phyloP scores from a whole-genome alignment of 53 echinoderm and acorn worm genomes.

The Patiria pectinifera region DNA sequence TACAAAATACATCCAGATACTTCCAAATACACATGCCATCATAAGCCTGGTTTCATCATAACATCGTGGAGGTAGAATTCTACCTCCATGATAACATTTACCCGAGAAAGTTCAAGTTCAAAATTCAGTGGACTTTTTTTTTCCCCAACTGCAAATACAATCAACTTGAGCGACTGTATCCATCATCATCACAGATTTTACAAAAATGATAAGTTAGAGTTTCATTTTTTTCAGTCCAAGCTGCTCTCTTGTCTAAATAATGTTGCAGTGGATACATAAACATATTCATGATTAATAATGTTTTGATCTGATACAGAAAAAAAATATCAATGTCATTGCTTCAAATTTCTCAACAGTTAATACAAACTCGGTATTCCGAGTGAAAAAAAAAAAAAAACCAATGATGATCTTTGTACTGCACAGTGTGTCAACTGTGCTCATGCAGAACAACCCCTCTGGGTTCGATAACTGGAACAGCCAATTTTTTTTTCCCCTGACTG shows the following conservation, averaged over 20 bases:
- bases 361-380: background rate
- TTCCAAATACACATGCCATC: no score
- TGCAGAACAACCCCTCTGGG: constrained; percentile 64
- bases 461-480: constrained; percentile 59
- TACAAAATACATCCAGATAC: no score
- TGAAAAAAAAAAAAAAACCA: background rate
- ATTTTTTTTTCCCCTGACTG: constrained; percentile 17
- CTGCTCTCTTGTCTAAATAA: background rate
- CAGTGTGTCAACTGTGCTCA: constrained; percentile 28
- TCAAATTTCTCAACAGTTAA: background rate
- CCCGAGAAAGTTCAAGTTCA: no score
- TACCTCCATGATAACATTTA: no score
- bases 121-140: no score
- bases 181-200: no score
- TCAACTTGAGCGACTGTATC: no score
- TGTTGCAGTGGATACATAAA: background rate
- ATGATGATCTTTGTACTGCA: constrained; percentile 54
- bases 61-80: no score
- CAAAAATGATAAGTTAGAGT: no score
- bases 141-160: no score
- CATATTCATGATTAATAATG: background rate
- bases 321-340: background rate
- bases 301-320: background rate
- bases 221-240: no score
- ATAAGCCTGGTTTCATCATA: no score